Percentiles rank a stretch among this genome's conserved stretches.
These are phyloP conservation scores for Aurelia aurita complex sp. Pacific DNA, from an alignment of 30 jellyfish, hydroid and myxozoan species.

Conservation along the genomic window DNA sequence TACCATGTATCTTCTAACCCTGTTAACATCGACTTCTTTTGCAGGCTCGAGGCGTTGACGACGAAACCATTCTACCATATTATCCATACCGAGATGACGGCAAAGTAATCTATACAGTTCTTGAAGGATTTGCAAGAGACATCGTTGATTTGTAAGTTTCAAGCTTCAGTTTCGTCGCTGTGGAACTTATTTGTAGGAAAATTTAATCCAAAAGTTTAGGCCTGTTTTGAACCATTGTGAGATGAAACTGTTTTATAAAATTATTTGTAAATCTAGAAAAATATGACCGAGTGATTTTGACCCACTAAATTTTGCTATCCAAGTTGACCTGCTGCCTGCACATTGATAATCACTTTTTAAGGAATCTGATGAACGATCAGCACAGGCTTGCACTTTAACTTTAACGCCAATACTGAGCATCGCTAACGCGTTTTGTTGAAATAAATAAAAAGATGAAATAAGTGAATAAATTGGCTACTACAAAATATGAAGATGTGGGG, in stretches of 20 bases:
- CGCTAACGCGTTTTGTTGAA: not conserved
- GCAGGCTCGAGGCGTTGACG: slow-evolving; percentile 65
- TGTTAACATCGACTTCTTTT: not conserved
- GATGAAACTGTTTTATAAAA: too few species aligned
- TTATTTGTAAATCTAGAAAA: too few species aligned
- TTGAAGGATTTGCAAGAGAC: slow-evolving; percentile 56
- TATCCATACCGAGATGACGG: slow-evolving; percentile 92
- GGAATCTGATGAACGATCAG: too few species aligned
- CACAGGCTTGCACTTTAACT: not conserved
- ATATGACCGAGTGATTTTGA: too few species aligned
- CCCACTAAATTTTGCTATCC: too few species aligned
- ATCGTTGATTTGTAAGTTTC: slow-evolving; percentile 67
- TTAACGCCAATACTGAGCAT: not conserved
- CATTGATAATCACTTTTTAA: too few species aligned
- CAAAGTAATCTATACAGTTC: slow-evolving; percentile 38
- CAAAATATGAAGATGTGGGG: not conserved
- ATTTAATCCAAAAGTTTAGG: too few species aligned
- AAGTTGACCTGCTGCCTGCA: too few species aligned
- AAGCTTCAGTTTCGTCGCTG: too few species aligned
- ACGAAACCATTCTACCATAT: slow-evolving; percentile 46
- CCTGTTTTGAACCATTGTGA: too few species aligned
- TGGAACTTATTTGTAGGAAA: too few species aligned
- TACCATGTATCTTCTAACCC: not conserved
- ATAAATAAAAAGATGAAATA: not conserved
- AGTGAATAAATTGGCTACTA: not conserved